Evolutionary conservation across 1,140 invertebrate species (phyloP), one percentile per base, ranked within the genome.

Genomic region (Solen grandis): DNA sequence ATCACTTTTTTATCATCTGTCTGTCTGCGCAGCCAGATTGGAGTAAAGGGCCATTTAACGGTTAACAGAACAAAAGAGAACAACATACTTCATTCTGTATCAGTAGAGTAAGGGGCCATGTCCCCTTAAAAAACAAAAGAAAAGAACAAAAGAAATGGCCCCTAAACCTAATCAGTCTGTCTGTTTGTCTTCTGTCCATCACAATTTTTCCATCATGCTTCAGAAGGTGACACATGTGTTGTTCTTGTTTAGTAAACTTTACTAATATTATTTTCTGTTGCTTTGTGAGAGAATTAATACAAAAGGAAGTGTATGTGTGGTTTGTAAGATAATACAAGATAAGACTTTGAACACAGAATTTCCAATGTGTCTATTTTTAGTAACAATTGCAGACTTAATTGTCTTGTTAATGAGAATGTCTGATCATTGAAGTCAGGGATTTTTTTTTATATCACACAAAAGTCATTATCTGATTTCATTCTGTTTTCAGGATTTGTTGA

Each of bases 401-500:
- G 27, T 62, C 35, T 14, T 5, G 16, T 33, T 2, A 62, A 31
- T 13, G 14, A 14, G 29, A 27, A 5, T 5, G 3, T 5, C 5
- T 62, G 31, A 25, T 62, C 14, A 10, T 5, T 31, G 5, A 4
- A 31, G 14, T 19, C 25, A 8, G 5, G 13, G 35, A 5, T 14
- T 62, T 31, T 33, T 33, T 31, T n/a, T 62, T 14, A 27, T 8
- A 25, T 59, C 8, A 59, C 8, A 59, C 8, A 13, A 59, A 10
- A 8, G 22, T n/a, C 13, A 25, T 8, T 59, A 8, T 59, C 8
- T 13, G 35, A 27, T 22, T 2, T 33, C n/a, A 36, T 72, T n/a
- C 35, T 33, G 31, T 41, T 75, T 75, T 41, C 72, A 75, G 72
- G 72, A 75, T 41, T 62, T 75, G 72, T 27, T 75, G 55, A 75